A percentile compares a stretch with the other conserved stretches of the same genome.
Evolutionary conservation across 2,797 vertebrate species (phyloP).

Genomic region (Carduelis carduelis): DNA sequence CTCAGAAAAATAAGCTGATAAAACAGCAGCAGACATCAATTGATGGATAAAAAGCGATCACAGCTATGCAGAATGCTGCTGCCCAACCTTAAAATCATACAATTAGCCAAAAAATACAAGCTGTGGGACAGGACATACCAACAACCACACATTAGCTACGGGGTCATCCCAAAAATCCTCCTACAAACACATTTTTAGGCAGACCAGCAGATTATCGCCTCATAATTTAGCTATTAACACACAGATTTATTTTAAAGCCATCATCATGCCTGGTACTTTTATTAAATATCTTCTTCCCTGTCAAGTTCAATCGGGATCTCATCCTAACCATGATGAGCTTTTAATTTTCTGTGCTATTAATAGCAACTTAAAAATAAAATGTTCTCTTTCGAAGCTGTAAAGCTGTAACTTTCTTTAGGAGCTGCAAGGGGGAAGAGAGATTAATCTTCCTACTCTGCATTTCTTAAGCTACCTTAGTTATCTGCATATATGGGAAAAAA

Average conservation of each 20-base stretch:
- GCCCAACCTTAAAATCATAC: slow-evolving; percentile 58
- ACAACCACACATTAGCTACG: not conserved
- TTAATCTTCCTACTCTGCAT: slow-evolving; percentile 27
- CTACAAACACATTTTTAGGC: not conserved
- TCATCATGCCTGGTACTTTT: slow-evolving; percentile 15
- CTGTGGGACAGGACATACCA: not conserved
- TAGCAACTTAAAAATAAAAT: slow-evolving; percentile 66
- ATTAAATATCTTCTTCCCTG: slow-evolving; percentile 52
- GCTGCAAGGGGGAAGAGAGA: slow-evolving; percentile 26
- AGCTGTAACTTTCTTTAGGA: slow-evolving; percentile 46
- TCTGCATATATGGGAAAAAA: not conserved
- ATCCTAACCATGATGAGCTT: slow-evolving; percentile 48
- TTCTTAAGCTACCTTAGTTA: not conserved
- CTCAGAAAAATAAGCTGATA: slow-evolving; percentile 66
- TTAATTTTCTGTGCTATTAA: slow-evolving; percentile 60
- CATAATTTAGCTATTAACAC: slow-evolving; percentile 52
- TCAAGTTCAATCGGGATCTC: slow-evolving; percentile 51
- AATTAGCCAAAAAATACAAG: slow-evolving; percentile 37
- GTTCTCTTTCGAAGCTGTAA: slow-evolving; percentile 44
- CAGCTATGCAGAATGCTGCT: not conserved
- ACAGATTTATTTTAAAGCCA: slow-evolving; percentile 54
- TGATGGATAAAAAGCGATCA: slow-evolving; percentile 55
- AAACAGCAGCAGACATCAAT: slow-evolving; percentile 62
- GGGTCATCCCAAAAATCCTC: slow-evolving; percentile 23
- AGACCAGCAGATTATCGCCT: slow-evolving; percentile 24